A percentile compares a stretch with the other conserved stretches of the same genome.
These are phyloP conservation scores for Danio albolineatus DNA, from an alignment of 2,797 vertebrate species.

Conservation along the genomic window DNA sequence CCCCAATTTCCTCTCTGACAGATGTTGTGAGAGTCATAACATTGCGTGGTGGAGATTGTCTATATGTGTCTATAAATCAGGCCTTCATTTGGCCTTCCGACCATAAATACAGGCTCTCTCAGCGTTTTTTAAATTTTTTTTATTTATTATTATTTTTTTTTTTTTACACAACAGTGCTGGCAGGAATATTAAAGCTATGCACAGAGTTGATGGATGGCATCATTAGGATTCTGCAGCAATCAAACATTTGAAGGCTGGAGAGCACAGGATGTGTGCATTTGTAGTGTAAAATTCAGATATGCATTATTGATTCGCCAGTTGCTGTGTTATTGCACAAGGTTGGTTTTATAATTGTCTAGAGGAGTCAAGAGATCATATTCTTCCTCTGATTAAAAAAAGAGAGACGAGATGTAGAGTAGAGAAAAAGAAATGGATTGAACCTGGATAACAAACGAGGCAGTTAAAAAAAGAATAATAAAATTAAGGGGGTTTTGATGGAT, in stretches of 20 bases:
- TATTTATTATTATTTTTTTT: too few species aligned
- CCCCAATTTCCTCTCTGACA: constrained; percentile 12
- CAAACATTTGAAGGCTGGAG: constrained; percentile 42
- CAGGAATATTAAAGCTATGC: constrained; percentile 50
- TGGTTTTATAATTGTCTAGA: constrained; percentile 53
- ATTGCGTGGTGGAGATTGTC: not conserved
- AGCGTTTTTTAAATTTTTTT: not conserved
- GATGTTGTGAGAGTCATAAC: constrained; percentile 36
- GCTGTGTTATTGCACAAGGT: constrained; percentile 38
- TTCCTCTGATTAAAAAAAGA: constrained; percentile 25
- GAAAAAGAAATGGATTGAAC: not conserved
- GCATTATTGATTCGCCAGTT: constrained; percentile 53
- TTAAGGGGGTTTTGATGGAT: constrained; percentile 3
- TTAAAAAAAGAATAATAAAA: constrained; percentile 32
- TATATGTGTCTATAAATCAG: constrained; percentile 47
- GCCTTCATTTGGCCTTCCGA: constrained; percentile 45
- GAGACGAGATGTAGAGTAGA: constrained; percentile 1
- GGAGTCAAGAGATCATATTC: constrained; percentile 36
- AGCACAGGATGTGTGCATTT: constrained; percentile 36
- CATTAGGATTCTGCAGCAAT: constrained; percentile 43
- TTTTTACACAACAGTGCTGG: constrained; percentile 21
- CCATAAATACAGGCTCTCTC: constrained; percentile 17
- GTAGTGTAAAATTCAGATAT: constrained; percentile 51
- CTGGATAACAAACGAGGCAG: constrained; percentile 30
- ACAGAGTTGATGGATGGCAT: constrained; percentile 52